These are phyloP conservation scores for Cirrhinus mrigala DNA, from an alignment of 2,797 vertebrate genomes.

Conservation along the genomic window DNA sequence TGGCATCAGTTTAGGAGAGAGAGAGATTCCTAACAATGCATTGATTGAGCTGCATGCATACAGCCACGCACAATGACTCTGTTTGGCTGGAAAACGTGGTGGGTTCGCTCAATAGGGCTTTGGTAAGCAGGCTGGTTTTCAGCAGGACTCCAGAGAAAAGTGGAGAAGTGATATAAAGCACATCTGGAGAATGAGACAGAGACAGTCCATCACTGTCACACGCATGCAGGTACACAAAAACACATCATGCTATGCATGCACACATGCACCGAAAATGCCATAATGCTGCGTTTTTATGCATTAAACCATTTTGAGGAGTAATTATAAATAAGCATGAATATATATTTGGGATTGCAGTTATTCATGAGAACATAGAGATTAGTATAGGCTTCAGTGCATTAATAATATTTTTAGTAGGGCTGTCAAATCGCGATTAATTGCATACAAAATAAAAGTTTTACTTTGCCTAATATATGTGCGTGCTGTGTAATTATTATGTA, in stretches of 20 bases:
- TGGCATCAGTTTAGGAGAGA: slow-evolving; percentile 30
- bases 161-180: slow-evolving; percentile 1
- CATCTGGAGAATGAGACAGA: slow-evolving; percentile 34
- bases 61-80: not conserved
- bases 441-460: no score
- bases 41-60: slow-evolving; percentile 29
- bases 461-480: no score
- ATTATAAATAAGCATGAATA: not conserved
- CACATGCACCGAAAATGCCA: not conserved
- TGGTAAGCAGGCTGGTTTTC: slow-evolving; percentile 5
- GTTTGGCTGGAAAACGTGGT: slow-evolving; percentile 8
- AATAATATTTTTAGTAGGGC: no score
- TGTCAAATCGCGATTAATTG: no score
- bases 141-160: not conserved
- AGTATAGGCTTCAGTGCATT: not conserved
- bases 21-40: slow-evolving; percentile 38
- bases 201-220: slow-evolving; percentile 21
- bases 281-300: not conserved
- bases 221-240: not conserved
- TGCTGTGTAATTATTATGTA: no score
- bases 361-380: not conserved
- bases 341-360: not conserved
- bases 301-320: not conserved
- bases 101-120: slow-evolving; percentile 1
- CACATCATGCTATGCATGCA: not conserved